phyloP scores from a whole-genome alignment of 2,797 vertebrate species.

The Channa striata region DNA sequence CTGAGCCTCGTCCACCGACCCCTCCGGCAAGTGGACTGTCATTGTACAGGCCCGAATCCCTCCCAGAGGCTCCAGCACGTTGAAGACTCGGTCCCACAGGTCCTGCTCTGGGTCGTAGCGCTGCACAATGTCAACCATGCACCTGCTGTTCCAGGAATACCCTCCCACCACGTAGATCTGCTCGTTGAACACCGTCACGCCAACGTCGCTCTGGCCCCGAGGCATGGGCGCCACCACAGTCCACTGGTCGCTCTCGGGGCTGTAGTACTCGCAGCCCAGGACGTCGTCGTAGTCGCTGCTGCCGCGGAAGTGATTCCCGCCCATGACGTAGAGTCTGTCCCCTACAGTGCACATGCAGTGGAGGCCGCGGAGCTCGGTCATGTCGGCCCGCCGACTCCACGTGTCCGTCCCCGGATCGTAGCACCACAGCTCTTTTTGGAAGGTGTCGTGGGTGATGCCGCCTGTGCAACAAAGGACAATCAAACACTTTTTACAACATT shows the following conservation, averaged over 20 bases:
- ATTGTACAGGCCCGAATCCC: conserved; percentile 88
- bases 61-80: conserved; percentile 86
- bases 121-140: conserved; percentile 89
- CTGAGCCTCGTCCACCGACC: conserved; percentile 78
- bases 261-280: conserved; percentile 86
- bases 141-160: conserved; percentile 90
- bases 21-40: conserved; percentile 84
- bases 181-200: conserved; percentile 83
- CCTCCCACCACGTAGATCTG: conserved; percentile 87
- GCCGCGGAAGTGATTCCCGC: conserved; percentile 87
- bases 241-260: conserved; percentile 84
- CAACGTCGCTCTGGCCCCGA: conserved; percentile 86
- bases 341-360: conserved; percentile 89
- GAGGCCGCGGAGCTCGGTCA: conserved; percentile 86
- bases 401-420: conserved; percentile 78
- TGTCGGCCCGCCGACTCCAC: conserved; percentile 83
- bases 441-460: conserved; percentile 87
- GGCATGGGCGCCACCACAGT: conserved; percentile 85
- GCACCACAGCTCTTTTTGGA: conserved; percentile 87
- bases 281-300: conserved; percentile 87
- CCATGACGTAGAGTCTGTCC: conserved; percentile 87
- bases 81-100: conserved; percentile 85
- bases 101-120: conserved; percentile 84
- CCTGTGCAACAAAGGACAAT: conserved; percentile 64
- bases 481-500: not conserved